Evolutionary conservation across 2,113 vertebrate species (phyloP).

Genomic region (Podiceps cristatus): DNA sequence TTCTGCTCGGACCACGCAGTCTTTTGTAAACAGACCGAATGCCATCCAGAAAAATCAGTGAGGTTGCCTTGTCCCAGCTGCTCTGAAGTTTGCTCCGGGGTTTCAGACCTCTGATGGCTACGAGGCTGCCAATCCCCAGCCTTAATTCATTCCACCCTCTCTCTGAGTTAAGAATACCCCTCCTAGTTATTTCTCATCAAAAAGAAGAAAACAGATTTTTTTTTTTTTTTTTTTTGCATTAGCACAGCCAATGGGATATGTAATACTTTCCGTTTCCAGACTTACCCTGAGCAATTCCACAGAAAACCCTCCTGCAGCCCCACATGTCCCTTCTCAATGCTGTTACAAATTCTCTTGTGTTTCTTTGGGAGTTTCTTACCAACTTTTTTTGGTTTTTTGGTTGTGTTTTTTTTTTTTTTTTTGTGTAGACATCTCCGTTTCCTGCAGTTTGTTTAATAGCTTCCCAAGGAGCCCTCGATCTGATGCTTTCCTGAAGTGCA

Average conservation of each 20-base stretch:
- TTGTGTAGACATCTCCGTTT: neutral
- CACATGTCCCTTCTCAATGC: rapidly evolving
- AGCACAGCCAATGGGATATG: neutral
- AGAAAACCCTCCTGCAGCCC: neutral
- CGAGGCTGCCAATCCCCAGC: neutral
- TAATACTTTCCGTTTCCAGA: neutral
- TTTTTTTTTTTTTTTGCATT: conserved; percentile 12
- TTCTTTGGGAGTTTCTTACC: neutral
- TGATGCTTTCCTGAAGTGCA: neutral
- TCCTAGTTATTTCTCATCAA: neutral
- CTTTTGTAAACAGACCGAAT: neutral
- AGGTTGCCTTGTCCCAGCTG: neutral
- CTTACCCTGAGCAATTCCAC: neutral
- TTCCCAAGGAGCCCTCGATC: neutral
- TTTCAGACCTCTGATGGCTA: neutral
- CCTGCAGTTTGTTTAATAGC: neutral
- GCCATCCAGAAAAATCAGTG: neutral
- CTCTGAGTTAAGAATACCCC: neutral
- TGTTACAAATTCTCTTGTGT: rapidly evolving
- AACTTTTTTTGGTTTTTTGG: neutral
- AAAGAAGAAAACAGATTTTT: conserved; percentile 10
- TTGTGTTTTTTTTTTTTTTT: too few relatives aligned
- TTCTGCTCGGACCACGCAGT: neutral
- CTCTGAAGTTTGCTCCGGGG: neutral
- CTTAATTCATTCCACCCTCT: neutral